A percentile compares a stretch with the other conserved stretches of the same genome.
These are phyloP conservation scores for Notospermus geniculatus DNA, from an alignment of 1,140 invertebrate genomes.

Conservation along the genomic window DNA sequence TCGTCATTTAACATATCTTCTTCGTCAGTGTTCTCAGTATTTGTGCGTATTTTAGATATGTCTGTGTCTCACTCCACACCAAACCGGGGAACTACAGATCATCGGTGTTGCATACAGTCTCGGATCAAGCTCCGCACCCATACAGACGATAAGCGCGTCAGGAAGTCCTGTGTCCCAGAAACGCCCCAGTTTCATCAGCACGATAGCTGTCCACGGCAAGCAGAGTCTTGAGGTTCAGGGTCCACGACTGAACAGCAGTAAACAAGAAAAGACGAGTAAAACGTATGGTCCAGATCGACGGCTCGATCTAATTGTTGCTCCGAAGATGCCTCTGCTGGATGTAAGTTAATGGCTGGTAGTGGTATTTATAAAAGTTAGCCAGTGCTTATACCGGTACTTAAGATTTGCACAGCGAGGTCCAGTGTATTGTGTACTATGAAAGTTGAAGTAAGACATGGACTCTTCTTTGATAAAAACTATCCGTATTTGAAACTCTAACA, in stretches of 20 bases:
- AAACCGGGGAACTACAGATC: slow-evolving; percentile 50
- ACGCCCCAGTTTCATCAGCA: slow-evolving; percentile 33
- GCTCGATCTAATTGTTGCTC: slow-evolving; percentile 54
- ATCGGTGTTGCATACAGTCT: slow-evolving; percentile 54
- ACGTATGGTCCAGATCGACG: slow-evolving; percentile 56
- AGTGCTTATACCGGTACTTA: too few relatives aligned
- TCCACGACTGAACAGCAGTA: slow-evolving; percentile 53
- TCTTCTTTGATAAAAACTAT: too few relatives aligned
- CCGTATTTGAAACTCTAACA: too few relatives aligned
- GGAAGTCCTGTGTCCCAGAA: slow-evolving; percentile 16
- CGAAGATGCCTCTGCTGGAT: slow-evolving; percentile 54
- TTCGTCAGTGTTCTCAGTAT: too few relatives aligned
- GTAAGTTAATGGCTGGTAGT: slow-evolving; percentile 44
- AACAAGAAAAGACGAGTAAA: slow-evolving; percentile 52
- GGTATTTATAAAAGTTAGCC: too few relatives aligned
- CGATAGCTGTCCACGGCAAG: slow-evolving; percentile 51
- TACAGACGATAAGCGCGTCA: slow-evolving; percentile 2
- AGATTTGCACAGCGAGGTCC: too few relatives aligned
- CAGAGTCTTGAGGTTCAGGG: slow-evolving; percentile 56
- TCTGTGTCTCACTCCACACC: slow-evolving; percentile 44
- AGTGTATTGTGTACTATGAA: too few relatives aligned
- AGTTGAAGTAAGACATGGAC: too few relatives aligned
- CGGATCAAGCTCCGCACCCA: slow-evolving; percentile 34
- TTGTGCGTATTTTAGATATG: slow-evolving; percentile 36
- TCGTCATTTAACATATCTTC: too few relatives aligned